A percentile compares a stretch with the other conserved stretches of the same genome.
These are phyloP conservation scores for Piaya cayana DNA, from an alignment of 2,113 vertebrate species.

Conservation along the genomic window DNA sequence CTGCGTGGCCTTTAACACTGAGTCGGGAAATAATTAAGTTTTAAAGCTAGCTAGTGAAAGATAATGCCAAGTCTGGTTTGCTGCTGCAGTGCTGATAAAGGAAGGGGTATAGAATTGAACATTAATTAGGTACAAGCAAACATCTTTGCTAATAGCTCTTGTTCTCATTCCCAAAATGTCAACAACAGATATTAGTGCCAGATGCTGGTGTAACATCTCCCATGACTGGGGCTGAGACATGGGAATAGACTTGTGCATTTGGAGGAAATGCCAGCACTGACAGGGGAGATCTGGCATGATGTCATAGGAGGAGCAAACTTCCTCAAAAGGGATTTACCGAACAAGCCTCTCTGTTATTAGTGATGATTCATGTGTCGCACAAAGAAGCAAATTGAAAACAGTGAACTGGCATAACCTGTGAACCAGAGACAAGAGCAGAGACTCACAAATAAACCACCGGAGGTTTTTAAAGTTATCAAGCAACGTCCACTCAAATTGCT, in stretches of 20 bases:
- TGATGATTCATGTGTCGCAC: background rate
- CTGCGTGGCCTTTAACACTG: slow-evolving; percentile 62
- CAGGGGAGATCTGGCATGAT: background rate
- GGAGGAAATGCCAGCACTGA: slow-evolving; percentile 44
- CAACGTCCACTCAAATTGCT: background rate
- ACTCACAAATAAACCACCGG: accelerated
- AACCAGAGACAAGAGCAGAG: background rate
- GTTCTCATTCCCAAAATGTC: slow-evolving; percentile 83
- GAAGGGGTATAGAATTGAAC: slow-evolving; percentile 73
- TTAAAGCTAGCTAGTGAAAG: slow-evolving; percentile 78
- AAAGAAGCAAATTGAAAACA: background rate
- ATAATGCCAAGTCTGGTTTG: slow-evolving; percentile 75
- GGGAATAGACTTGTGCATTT: slow-evolving; percentile 13
- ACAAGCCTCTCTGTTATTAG: background rate
- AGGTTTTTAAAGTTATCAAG: background rate
- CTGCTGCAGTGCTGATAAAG: slow-evolving; percentile 76
- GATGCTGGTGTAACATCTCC: slow-evolving; percentile 75
- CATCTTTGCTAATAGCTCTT: slow-evolving; percentile 82
- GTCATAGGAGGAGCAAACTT: slow-evolving; percentile 14
- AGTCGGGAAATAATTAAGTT: slow-evolving; percentile 81
- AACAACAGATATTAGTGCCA: slow-evolving; percentile 84
- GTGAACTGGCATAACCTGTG: background rate
- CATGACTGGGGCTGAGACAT: slow-evolving; percentile 23
- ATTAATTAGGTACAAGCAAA: slow-evolving; percentile 87
- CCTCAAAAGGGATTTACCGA: slow-evolving; percentile 41